Base-by-base conservation (phyloP, 1,140 invertebrate species). In the Trichogramma pretiosum region DNA sequence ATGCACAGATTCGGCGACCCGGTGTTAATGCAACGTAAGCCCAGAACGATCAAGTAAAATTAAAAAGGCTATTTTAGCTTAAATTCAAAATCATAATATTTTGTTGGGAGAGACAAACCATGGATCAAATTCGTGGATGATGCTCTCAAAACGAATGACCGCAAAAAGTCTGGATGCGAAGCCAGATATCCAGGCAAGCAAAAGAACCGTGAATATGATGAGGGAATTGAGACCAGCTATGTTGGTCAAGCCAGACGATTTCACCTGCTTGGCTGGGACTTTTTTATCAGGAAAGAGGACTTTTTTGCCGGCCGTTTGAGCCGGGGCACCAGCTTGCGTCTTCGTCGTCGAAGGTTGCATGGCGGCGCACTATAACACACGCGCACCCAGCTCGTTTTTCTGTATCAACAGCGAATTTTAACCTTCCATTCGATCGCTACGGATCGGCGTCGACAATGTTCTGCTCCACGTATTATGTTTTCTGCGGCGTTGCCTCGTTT, bases 61-160 rank as follows among this genome's bases (percentile, higher is more conserved):
- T 9, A 9, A n/a, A 30, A 9, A 30, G n/a, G n/a, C n/a, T 30
- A 9, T 9, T 30, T 30, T n/a, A 30, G 9, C 28, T 30, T n/a
- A 30, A 30, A 30, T 9, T 9, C n/a, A 30, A n/a, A n/a, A n/a
- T n/a, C n/a, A n/a, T n/a, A n/a, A n/a, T n/a, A n/a, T n/a, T n/a
- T n/a, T n/a, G n/a, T n/a, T n/a, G n/a, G n/a, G n/a, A n/a, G n/a
- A n/a, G n/a, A n/a, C 84, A 80, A 78, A 96, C 93, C 95, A 99
- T 68, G 97, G 97, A 78, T 99, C 97, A 68, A 99, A 99, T 74
- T 99, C 97, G 71, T 99, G 97, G 68, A 99, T 99, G 62, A 99
- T 99, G 74, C 92, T 97, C 74, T 99, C 97, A 71, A 99, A 99
- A 51, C 96, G 81, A 62, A 99, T 98, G 37, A 99, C 95, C 53